phyloP scores from a whole-genome alignment of 2,888 invertebrate genomes.

The Hybos culiciformis region DNA sequence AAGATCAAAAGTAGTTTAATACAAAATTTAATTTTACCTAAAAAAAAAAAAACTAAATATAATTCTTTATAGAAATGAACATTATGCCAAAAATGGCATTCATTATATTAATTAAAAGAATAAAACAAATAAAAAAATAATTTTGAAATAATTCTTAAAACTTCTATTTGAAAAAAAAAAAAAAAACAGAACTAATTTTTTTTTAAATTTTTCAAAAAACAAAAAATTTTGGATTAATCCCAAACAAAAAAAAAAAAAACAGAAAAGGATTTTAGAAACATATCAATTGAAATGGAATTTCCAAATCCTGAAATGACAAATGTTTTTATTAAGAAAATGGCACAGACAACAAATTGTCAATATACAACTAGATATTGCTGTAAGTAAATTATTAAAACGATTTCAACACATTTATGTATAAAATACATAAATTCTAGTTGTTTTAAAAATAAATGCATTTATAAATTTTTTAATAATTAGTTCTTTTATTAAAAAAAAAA shows the following conservation, averaged over 20 bases:
- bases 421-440: no score
- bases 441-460: background rate
- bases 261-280: background rate
- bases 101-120: no score
- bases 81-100: no score
- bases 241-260: background rate
- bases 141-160: no score
- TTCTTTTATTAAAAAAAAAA: background rate
- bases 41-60: no score
- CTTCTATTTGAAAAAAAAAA: no score
- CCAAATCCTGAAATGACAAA: constrained; percentile 3
- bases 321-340: constrained; percentile 17
- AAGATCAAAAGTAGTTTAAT: no score
- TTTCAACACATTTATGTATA: background rate
- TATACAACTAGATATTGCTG: constrained; percentile 37
- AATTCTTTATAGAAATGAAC: no score
- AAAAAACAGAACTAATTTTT: background rate
- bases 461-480: background rate
- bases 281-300: background rate
- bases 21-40: no score
- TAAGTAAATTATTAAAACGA: constrained; percentile 23
- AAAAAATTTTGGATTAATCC: background rate
- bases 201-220: background rate
- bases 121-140: no score
- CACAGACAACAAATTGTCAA: constrained; percentile 32